Percentiles rank a stretch among this genome's conserved stretches.
Conservation (phyloP, 1,140 invertebrate genomes). For the Aleiodes sp. region DNA sequence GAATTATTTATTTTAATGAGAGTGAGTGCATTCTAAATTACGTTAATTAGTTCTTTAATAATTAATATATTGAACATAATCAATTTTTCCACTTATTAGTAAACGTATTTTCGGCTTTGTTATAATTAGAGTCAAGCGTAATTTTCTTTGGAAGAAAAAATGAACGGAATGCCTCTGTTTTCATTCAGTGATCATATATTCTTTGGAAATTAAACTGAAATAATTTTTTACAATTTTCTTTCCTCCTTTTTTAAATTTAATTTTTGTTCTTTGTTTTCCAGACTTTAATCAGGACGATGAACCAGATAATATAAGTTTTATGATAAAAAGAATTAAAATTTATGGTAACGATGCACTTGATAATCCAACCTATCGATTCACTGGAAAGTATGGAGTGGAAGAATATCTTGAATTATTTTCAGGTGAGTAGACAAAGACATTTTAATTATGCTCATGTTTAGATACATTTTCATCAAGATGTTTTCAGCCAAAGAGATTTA, state of each 20-base stretch:
- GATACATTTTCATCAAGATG: too few relatives aligned
- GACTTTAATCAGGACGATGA: slow-evolving; percentile 94
- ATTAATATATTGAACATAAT: too few relatives aligned
- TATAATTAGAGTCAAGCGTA: too few relatives aligned
- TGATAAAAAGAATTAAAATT: slow-evolving; percentile 96
- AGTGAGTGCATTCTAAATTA: too few relatives aligned
- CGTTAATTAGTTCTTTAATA: too few relatives aligned
- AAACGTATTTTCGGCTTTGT: too few relatives aligned
- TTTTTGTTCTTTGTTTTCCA: slow-evolving; percentile 62
- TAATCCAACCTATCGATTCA: slow-evolving; percentile 87
- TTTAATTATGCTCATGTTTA: neutral
- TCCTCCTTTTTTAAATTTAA: neutral
- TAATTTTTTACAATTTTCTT: too few relatives aligned
- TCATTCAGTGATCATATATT: slow-evolving; percentile 8
- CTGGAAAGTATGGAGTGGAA: slow-evolving; percentile 93
- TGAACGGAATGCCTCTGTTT: too few relatives aligned
- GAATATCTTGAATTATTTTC: slow-evolving; percentile 94
- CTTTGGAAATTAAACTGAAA: neutral
- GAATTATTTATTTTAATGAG: neutral
- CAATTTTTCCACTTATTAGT: too few relatives aligned
- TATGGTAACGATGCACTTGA: slow-evolving; percentile 84
- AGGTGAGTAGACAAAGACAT: slow-evolving; percentile 68
- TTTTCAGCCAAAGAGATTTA: too few relatives aligned
- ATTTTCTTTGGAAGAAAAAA: too few relatives aligned
- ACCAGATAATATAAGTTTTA: slow-evolving; percentile 93